These are phyloP conservation scores for Ophion ventricosus DNA, from an alignment of 2,888 invertebrate genomes.

Conservation along the genomic window DNA sequence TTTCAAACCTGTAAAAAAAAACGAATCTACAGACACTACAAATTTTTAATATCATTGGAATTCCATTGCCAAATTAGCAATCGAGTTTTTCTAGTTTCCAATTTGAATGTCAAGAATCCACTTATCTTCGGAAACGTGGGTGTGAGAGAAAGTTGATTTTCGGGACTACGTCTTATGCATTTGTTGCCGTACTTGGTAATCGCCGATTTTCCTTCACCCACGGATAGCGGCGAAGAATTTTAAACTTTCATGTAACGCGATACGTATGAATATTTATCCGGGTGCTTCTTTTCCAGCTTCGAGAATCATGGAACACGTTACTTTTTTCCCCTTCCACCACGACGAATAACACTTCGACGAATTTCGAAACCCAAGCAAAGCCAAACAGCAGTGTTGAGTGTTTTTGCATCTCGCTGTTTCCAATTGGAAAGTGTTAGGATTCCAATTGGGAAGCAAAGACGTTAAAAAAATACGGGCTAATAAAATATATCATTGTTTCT, in stretches of 20 bases:
- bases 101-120: not conserved
- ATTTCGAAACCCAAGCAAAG: not conserved
- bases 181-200: not conserved
- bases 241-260: not conserved
- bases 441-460: not conserved
- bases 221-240: not conserved
- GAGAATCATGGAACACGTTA: too few species aligned
- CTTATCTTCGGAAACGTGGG: not conserved
- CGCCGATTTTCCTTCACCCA: conserved; percentile 12
- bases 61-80: not conserved
- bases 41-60: not conserved
- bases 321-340: not conserved
- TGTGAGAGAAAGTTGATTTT: conserved; percentile 21
- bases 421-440: not conserved
- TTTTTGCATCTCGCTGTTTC: not conserved
- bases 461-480: not conserved
- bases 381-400: not conserved
- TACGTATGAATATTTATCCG: not conserved
- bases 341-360: not conserved
- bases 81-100: not conserved
- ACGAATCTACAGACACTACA: too few species aligned
- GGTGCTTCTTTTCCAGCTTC: too few species aligned
- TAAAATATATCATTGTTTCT: not conserved
- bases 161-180: not conserved
- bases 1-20: too few species aligned